A percentile compares a stretch with the other conserved stretches of the same genome.
These are phyloP conservation scores for Labeo rohita DNA, from an alignment of 2,113 vertebrate genomes.

Conservation along the genomic window DNA sequence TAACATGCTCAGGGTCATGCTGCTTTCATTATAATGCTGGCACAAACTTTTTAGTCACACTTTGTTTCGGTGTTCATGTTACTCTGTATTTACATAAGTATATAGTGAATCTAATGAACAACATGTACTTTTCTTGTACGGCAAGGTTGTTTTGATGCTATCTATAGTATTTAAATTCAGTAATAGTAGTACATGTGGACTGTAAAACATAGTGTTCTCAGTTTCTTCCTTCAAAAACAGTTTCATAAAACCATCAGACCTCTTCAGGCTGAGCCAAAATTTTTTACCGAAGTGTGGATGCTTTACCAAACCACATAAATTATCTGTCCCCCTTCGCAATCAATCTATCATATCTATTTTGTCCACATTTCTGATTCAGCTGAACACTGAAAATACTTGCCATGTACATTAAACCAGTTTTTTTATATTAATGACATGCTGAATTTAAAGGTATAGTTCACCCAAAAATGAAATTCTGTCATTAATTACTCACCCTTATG, in stretches of 20 bases:
- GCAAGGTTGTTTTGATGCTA: not conserved
- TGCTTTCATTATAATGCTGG: not conserved
- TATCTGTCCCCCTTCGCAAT: not conserved
- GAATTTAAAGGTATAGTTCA: not conserved
- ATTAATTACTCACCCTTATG: too few relatives aligned
- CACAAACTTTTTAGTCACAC: not conserved
- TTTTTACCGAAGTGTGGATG: not conserved
- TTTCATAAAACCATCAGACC: not conserved
- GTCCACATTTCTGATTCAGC: not conserved
- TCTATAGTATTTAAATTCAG: not conserved
- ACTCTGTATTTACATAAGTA: not conserved
- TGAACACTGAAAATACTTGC: not conserved
- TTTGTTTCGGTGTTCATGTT: not conserved
- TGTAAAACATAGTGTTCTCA: not conserved
- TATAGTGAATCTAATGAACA: not conserved
- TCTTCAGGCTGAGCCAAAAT: not conserved
- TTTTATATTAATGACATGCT: not conserved
- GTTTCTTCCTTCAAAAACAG: not conserved
- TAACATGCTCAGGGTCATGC: not conserved
- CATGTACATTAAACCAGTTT: not conserved
- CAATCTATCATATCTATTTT: not conserved
- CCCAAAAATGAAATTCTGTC: too few relatives aligned
- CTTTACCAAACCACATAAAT: not conserved
- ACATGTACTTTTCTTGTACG: not conserved
- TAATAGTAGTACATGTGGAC: not conserved